Evolutionary conservation across 2,797 vertebrate species (phyloP).

Genomic region (Molossus alvarezi): DNA sequence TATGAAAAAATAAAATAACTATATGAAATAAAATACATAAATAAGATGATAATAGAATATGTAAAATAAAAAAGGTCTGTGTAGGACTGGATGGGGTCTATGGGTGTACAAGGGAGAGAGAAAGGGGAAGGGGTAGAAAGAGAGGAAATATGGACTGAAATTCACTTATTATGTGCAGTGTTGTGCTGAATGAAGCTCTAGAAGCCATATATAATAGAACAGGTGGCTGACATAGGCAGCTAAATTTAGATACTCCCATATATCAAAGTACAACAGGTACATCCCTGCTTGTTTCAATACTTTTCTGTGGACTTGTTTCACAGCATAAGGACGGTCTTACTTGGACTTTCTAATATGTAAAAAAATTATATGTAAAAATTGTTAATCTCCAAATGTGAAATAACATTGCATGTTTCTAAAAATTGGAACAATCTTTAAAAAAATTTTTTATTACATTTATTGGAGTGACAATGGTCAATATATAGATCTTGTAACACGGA

Average conservation of each 20-base stretch:
- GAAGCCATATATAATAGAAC: constrained; percentile 61
- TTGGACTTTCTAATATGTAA: not conserved
- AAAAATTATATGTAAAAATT: not conserved
- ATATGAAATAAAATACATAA: constrained; percentile 8
- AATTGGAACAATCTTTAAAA: not conserved
- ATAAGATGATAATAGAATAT: constrained; percentile 37
- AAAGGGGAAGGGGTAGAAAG: not conserved
- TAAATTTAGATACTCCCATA: constrained; percentile 77
- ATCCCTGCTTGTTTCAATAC: constrained; percentile 60
- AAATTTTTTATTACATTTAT: not conserved
- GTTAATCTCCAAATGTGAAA: constrained; percentile 13
- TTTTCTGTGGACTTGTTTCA: constrained; percentile 70
- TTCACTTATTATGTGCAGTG: constrained; percentile 35
- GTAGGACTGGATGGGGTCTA: not conserved
- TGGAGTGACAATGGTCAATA: not conserved
- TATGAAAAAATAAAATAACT: constrained; percentile 57
- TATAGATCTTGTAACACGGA: not conserved
- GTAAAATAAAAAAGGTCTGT: constrained; percentile 23
- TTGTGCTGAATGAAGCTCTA: constrained; percentile 56
- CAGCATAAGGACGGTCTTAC: constrained; percentile 72
- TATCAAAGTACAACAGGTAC: constrained; percentile 52
- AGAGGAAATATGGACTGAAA: not conserved
- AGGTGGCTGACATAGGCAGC: constrained; percentile 65
- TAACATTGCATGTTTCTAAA: constrained; percentile 79
- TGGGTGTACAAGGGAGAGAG: not conserved